These are phyloP conservation scores for Coptodon bakossiorum DNA, from an alignment of 2,113 vertebrate genomes.

Conservation along the genomic window DNA sequence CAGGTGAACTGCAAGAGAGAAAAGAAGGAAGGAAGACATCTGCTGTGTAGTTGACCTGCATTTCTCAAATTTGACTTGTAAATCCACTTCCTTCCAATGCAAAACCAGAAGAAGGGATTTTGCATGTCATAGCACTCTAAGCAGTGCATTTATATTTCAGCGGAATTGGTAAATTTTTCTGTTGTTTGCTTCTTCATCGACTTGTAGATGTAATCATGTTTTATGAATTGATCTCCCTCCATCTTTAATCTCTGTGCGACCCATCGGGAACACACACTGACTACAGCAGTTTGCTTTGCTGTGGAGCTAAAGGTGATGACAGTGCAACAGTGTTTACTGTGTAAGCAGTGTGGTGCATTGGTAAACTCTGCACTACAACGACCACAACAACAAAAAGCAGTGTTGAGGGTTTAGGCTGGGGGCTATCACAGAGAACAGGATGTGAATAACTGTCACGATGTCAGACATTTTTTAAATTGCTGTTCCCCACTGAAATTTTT, in stretches of 20 bases:
- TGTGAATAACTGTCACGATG: not conserved
- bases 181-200: not conserved
- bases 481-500: not conserved
- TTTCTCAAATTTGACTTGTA: constrained; percentile 41
- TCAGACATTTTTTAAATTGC: not conserved
- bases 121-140: not conserved
- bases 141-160: not conserved
- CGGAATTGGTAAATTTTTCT: not conserved
- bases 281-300: constrained; percentile 4
- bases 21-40: not conserved
- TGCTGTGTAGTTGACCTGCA: not conserved
- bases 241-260: not conserved
- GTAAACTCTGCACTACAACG: not conserved
- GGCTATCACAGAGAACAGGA: not conserved
- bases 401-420: not conserved
- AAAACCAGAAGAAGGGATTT: not conserved
- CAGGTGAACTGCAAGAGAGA: not conserved
- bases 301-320: not conserved
- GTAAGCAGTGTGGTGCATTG: not conserved
- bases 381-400: not conserved
- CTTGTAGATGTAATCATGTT: not conserved
- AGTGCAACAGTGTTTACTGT: not conserved
- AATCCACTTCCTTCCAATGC: constrained; percentile 18
- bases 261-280: not conserved
- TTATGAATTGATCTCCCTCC: not conserved